Base-by-base conservation (phyloP, 2,888 invertebrate genomes). In the Phrixothrix hirtus region DNA sequence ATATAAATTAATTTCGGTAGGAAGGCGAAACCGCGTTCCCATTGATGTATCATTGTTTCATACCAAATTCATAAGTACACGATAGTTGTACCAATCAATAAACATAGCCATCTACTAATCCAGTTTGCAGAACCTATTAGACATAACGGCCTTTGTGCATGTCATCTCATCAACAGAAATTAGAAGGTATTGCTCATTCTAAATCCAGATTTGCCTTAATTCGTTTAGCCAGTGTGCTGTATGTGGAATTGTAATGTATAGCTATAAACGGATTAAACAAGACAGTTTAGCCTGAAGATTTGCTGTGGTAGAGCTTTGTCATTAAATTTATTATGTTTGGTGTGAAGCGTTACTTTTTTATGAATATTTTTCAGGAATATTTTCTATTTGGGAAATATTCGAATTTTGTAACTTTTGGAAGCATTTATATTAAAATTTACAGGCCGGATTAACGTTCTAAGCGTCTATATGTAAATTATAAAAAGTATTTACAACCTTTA, bases 141-240 rank as follows among this genome's bases (percentile, higher is more conserved):
- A 39, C 21, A 26, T 43, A 43, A 48, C 38, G 43, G 21, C 48
- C 41, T 48, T 54, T 54, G 44, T 44, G 35, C 45, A 39, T 45
- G 54, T 49, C 54, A 54, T 48, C 50, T 47, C 45, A 51, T 51
- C 42, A 42, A 27, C 27, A 17, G 41, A 51, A 55, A 51, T 50
- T 45, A 46, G 50, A 51, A 55, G 50, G 46, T 46, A 50, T 51
- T 50, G 43, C 38, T 27, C 42, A 44, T 51, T 50, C 50, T 49
- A 45, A 55, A 55, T 54, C 44, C 48, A 49, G 43, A 53, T 53
- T 53, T 43, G 53, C 38, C 9, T 47, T 48, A 53, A 53, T 53
- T 53, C 34, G 53, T 48, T 38, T 43, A 43, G 37, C 29, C 37
- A 45, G 36, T 37, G 34, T 35, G n/a, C n/a, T n/a, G 48, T 38